Conservation (phyloP, 64 coral and sea anemone species). For the Catalaphyllia jardinei region DNA sequence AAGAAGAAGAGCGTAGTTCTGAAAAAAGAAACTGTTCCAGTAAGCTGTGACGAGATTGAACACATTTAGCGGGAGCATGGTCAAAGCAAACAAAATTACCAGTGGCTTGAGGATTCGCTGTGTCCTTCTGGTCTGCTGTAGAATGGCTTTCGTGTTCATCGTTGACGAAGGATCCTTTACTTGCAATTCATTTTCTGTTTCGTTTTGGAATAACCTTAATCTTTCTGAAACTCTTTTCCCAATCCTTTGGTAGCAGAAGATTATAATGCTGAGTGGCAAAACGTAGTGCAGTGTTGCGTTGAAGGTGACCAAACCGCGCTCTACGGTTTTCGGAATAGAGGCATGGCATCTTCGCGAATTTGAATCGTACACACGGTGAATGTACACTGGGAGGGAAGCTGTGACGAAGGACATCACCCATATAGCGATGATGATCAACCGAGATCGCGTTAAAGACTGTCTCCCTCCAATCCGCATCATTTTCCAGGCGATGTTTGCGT, state of each 20-base stretch:
- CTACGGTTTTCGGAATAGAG: background rate
- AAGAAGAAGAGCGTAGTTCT: background rate
- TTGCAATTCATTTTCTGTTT: background rate
- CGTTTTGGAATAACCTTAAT: background rate
- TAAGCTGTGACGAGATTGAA: background rate
- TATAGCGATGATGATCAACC: conserved; percentile 23
- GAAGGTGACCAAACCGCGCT: background rate
- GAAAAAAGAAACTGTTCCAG: background rate
- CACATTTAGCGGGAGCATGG: conserved; percentile 50
- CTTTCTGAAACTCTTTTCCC: background rate
- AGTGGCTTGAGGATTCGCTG: conserved; percentile 52
- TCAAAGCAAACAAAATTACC: conserved; percentile 32
- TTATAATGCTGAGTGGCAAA: conserved; percentile 43
- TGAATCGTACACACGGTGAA: background rate
- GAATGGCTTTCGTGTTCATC: conserved; percentile 9
- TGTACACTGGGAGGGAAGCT: background rate
- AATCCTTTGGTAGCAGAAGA: conserved; percentile 37
- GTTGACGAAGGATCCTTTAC: background rate
- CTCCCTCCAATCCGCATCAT: background rate
- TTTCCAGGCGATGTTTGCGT: conserved; percentile 31
- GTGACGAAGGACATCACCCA: conserved; percentile 47
- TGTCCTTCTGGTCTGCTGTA: conserved; percentile 54
- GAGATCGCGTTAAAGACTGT: conserved; percentile 16
- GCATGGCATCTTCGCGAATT: background rate
- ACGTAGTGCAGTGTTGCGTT: conserved; percentile 34